Base-by-base conservation (phyloP, 2,888 invertebrate species). In the Eurytoma californica region DNA sequence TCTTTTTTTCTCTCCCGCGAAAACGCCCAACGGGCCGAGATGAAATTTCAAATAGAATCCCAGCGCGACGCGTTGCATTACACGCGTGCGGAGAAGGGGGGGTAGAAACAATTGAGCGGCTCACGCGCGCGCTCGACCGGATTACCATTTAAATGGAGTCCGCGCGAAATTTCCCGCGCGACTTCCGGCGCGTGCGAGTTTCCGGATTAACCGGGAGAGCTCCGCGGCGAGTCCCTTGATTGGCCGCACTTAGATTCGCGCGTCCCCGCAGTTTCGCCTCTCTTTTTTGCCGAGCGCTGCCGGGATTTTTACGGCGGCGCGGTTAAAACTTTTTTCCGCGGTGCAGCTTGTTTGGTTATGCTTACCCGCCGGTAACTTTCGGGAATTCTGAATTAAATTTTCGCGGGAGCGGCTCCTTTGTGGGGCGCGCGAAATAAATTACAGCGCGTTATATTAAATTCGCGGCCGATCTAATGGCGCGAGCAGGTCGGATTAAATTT, bases 111-210 rank as follows among this genome's bases (percentile, higher is more conserved):
- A 72, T 60, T 18, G 72, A 72, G 16, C 28, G 39, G 51, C 24
- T n/a, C 18, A 51, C 61, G 18, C 18, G 61, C 60, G 28, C 61
- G 57, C 20, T 24, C 51, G 61, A 61, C 72, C 28, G 28, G 28
- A 72, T 72, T 72, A 51, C 51, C 72, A 72, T 72, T 61, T 72
- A 72, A 72, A 72, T 61, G 51, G 51, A 28, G 61, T 72, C 49
- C 30, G 47, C 13, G 39, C 49, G 60, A 30, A 72, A 72, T 60
- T 72, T 60, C 61, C 60, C 49, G 61, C 49, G 72, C 28, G 51
- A 30, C 51, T 51, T 51, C 39, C 39, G 39, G 47, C 47, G 30
- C 3, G 63, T 13, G 47, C 47, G 30, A 55, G 55, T 39, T 68
- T 18, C 20, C 28, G 55, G 30, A 55, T 55, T 55, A 39, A n/a